Evolutionary conservation across 2,113 vertebrate genomes (phyloP), one percentile per base, ranked within the genome.

Genomic region (Myrmecobius fasciatus): DNA sequence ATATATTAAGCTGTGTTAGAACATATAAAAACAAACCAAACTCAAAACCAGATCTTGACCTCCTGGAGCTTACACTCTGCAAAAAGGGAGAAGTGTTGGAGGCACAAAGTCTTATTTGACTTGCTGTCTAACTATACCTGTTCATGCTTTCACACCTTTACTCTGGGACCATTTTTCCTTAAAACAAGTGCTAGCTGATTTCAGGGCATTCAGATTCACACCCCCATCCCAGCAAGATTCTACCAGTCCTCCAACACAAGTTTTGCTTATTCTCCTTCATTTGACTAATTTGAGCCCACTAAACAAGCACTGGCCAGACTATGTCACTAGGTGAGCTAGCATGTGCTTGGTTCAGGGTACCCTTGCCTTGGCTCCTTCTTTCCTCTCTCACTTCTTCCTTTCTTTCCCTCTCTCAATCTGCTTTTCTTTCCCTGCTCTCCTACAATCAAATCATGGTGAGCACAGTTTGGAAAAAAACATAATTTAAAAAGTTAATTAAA

Each of bases 251-350:
- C n/a, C n/a, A 22, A 43, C 20, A 43, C 67, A 43, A 52, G 54
- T 47, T 95, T 94, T 94, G 25, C 52, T 31, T 48, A 88, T 22
- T 20, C 25, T 31, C 91, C 92, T 92, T 53, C 36, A 92, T 53
- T 54, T 93, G 20, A 22, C 17, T 5, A 83, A 83, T 83, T 83
- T 2, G 22, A 83, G 20, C 22, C 36, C 43, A 75, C 67, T 83
- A 43, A 83, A 83, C n/a, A 22, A 75, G 31, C 14, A 5, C 31
- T 75, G 31, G 60, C 12, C 11, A 31, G 11, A 14, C 31, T 36
- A 4, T 67, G 17, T 67, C 31, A 36, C 17, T 17, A 67, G 60
- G 36, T 83, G 67, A n/a, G n/a, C 67, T 83, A 3, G 3, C 31
- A 67, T 9, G 36, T 36, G 56, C 56, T 67, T 67, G 56, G 56